A percentile compares a stretch with the other conserved stretches of the same genome.
Evolutionary conservation across 1,140 invertebrate genomes (phyloP).

Genomic region (Hylaeus anthracinus): DNA sequence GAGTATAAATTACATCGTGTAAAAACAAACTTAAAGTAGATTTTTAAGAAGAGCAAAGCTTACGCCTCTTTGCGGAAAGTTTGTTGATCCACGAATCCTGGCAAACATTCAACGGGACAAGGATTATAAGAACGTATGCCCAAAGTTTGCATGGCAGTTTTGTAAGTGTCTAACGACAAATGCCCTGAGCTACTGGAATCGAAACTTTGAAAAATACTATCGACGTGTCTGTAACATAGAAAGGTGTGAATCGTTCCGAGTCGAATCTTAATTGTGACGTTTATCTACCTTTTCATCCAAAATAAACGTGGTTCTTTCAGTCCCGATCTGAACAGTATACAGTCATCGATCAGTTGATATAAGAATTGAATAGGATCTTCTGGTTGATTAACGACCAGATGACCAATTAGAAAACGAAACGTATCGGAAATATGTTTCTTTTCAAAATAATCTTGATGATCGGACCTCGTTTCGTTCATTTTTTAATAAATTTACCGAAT

Average conservation of each 20-base stretch:
- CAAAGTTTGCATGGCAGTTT: conserved; percentile 69
- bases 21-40: background rate
- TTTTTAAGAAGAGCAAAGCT: conserved; percentile 44
- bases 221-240: conserved; percentile 65
- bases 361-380: conserved; percentile 79
- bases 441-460: conserved; percentile 63
- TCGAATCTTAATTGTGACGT: background rate
- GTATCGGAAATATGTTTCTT: conserved; percentile 77
- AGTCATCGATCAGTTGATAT: conserved; percentile 78
- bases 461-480: too few relatives aligned
- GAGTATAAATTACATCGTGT: too few relatives aligned
- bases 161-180: conserved; percentile 72
- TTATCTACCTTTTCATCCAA: conserved; percentile 65
- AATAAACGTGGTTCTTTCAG: conserved; percentile 77
- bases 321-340: conserved; percentile 78
- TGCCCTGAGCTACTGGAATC: conserved; percentile 62
- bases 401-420: conserved; percentile 79
- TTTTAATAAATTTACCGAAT: background rate
- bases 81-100: conserved; percentile 62
- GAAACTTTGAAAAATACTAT: conserved; percentile 72
- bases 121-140: conserved; percentile 64
- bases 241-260: conserved; percentile 15
- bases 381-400: conserved; percentile 75
- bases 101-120: conserved; percentile 58
- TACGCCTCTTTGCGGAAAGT: conserved; percentile 70